These are phyloP conservation scores for Tetragnatha versicolor DNA, from an alignment of 1,140 invertebrate species.

Conservation along the genomic window DNA sequence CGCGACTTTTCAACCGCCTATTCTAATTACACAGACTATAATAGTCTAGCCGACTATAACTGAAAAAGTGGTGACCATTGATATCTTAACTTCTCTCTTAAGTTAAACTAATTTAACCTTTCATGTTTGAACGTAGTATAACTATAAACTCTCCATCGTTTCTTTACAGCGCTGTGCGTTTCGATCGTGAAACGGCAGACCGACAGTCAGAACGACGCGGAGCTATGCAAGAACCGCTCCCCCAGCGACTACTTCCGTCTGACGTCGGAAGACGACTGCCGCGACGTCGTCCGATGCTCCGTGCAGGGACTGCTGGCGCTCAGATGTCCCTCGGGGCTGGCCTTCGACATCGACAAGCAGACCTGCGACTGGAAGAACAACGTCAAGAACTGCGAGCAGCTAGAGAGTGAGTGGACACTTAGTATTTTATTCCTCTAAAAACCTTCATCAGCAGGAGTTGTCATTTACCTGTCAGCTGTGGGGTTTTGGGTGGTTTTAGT, in stretches of 20 bases:
- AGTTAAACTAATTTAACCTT: too few relatives aligned
- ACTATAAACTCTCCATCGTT: too few relatives aligned
- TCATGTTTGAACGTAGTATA: too few relatives aligned
- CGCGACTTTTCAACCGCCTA: too few relatives aligned
- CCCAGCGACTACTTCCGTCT: conserved; percentile 93
- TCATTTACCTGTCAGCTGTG: too few relatives aligned
- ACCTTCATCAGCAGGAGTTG: too few relatives aligned
- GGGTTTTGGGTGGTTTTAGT: too few relatives aligned
- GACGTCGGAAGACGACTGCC: conserved; percentile 87
- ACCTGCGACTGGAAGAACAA: conserved; percentile 95
- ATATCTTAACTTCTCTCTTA: too few relatives aligned
- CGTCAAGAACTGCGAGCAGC: conserved; percentile 86
- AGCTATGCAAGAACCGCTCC: conserved; percentile 92
- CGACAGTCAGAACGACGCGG: conserved; percentile 61
- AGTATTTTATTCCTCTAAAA: not conserved
- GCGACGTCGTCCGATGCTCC: conserved; percentile 94
- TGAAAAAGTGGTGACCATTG: too few relatives aligned
- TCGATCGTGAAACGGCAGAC: conserved; percentile 52
- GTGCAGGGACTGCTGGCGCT: conserved; percentile 93
- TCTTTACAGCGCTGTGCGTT: conserved; percentile 26
- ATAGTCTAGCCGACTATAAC: too few relatives aligned
- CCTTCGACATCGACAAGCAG: conserved; percentile 95
- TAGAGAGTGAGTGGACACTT: conserved; percentile 59
- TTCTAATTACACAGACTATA: too few relatives aligned
- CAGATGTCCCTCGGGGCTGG: conserved; percentile 87